phyloP scores from a whole-genome alignment of 2,888 invertebrate genomes.

The Trichogramma evanescens region DNA sequence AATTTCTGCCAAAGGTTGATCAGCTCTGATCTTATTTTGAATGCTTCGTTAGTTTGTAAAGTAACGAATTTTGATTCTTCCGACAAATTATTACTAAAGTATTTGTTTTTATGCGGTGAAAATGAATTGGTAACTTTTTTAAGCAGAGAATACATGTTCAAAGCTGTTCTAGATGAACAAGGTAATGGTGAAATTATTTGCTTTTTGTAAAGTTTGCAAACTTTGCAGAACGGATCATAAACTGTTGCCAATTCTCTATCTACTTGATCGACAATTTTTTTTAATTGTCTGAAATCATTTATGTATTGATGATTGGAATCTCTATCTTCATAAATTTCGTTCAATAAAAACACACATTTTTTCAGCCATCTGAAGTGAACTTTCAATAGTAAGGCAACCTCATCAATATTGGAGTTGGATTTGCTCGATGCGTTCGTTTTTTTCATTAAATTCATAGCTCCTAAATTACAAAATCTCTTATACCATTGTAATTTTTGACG shows the following conservation, averaged over 20 bases:
- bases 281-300: slow-evolving; percentile 31
- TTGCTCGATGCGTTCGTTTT: slow-evolving; percentile 22
- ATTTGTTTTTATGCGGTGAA: slow-evolving; percentile 23
- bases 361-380: slow-evolving; percentile 70
- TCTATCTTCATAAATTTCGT: slow-evolving; percentile 18
- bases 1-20: slow-evolving; percentile 30
- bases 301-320: slow-evolving; percentile 16
- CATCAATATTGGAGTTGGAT: slow-evolving; percentile 38
- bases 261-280: slow-evolving; percentile 32
- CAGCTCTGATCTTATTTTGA: slow-evolving; percentile 22
- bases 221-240: slow-evolving; percentile 33
- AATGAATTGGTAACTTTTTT: slow-evolving; percentile 24
- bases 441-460: slow-evolving; percentile 41
- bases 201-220: slow-evolving; percentile 33
- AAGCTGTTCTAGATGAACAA: slow-evolving; percentile 28
- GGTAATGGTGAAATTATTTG: slow-evolving; percentile 30
- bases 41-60: slow-evolving; percentile 25
- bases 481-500: slow-evolving; percentile 54
- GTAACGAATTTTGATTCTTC: slow-evolving; percentile 28
- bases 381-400: slow-evolving; percentile 55
- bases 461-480: slow-evolving; percentile 48
- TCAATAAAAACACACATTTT: slow-evolving; percentile 48
- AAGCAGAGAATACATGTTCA: slow-evolving; percentile 24
- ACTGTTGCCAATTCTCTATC: slow-evolving; percentile 23
- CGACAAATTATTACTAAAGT: slow-evolving; percentile 16